A percentile compares a stretch with the other conserved stretches of the same genome.
These are phyloP conservation scores for Papilio protenor DNA, from an alignment of 2,888 invertebrate species.

Conservation along the genomic window DNA sequence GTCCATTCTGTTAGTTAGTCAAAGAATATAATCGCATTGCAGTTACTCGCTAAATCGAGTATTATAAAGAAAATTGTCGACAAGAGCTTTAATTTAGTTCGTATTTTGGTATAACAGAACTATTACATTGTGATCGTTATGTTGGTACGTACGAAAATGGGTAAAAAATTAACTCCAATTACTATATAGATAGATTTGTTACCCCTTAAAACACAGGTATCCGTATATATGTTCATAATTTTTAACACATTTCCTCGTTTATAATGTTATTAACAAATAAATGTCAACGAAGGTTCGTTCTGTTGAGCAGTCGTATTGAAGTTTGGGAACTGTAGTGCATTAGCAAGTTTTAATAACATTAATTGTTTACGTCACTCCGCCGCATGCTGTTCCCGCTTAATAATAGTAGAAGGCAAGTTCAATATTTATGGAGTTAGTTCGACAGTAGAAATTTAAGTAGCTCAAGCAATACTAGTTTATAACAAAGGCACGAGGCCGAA, in stretches of 20 bases:
- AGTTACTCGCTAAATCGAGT: too few relatives aligned
- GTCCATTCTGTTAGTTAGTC: not conserved
- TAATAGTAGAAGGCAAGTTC: conserved; percentile 58
- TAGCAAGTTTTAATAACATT: conserved; percentile 79
- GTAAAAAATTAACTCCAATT: too few relatives aligned
- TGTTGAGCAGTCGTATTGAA: conserved; percentile 65
- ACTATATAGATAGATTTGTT: too few relatives aligned
- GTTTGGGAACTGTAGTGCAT: conserved; percentile 66
- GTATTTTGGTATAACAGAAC: too few relatives aligned
- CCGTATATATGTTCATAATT: not conserved
- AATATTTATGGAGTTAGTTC: conserved; percentile 52
- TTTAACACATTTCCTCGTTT: conserved; percentile 63
- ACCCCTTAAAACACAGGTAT: too few relatives aligned
- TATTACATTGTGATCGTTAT: too few relatives aligned
- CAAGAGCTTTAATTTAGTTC: too few relatives aligned
- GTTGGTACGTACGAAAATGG: too few relatives aligned
- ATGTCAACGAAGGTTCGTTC: conserved; percentile 68
- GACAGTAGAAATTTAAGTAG: conserved; percentile 55
- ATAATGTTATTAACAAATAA: conserved; percentile 81
- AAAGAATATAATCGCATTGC: too few relatives aligned
- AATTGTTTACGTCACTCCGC: conserved; percentile 75
- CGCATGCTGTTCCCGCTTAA: conserved; percentile 71
- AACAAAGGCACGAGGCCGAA: conserved; percentile 59
- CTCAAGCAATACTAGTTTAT: conserved; percentile 54
- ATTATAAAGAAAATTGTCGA: too few relatives aligned